Percentiles rank a stretch among this genome's conserved stretches.
phyloP scores from a whole-genome alignment of 2,797 vertebrate genomes.

The Hoplostethus atlanticus region DNA sequence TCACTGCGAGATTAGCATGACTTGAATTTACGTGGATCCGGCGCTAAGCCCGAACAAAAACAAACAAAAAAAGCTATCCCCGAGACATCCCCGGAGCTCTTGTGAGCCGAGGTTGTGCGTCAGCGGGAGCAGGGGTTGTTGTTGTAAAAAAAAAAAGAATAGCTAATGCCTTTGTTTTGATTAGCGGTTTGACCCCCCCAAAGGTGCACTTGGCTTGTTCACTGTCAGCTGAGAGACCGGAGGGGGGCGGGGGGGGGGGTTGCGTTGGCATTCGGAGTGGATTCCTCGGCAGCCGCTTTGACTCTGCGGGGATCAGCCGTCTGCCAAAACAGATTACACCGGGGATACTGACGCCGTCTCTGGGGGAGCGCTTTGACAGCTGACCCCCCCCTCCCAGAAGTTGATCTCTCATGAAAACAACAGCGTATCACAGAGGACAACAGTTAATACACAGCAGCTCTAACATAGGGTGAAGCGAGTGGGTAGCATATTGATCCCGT shows the following conservation, averaged over 20 bases:
- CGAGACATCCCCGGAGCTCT: conserved; percentile 5
- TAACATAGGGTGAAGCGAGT: conserved; percentile 8
- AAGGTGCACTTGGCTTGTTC: conserved; percentile 65
- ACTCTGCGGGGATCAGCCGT: conserved; percentile 68
- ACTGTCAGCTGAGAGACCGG: conserved; percentile 49
- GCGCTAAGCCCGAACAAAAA: conserved; percentile 14
- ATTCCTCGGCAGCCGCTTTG: conserved; percentile 67
- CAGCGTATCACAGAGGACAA: conserved; percentile 5
- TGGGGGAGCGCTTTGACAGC: conserved; percentile 60
- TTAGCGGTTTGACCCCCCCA: conserved; percentile 67
- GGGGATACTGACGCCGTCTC: conserved; percentile 56
- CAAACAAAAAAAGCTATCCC: background rate
- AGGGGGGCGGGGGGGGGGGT: conserved; percentile 24
- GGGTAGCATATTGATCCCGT: conserved; percentile 9
- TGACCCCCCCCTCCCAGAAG: conserved; percentile 38
- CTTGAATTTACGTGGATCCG: conserved; percentile 30
- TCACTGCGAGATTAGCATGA: conserved; percentile 60
- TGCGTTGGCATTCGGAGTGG: conserved; percentile 68
- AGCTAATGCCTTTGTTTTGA: conserved; percentile 71
- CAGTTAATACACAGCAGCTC: conserved; percentile 28
- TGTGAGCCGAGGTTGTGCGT: conserved; percentile 43
- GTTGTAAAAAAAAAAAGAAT: conserved; percentile 34
- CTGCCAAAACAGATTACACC: conserved; percentile 71
- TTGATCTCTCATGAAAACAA: conserved; percentile 40
- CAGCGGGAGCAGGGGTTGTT: conserved; percentile 37